These are phyloP conservation scores for Hylia prasina DNA, from an alignment of 2,113 vertebrate species.

Conservation along the genomic window DNA sequence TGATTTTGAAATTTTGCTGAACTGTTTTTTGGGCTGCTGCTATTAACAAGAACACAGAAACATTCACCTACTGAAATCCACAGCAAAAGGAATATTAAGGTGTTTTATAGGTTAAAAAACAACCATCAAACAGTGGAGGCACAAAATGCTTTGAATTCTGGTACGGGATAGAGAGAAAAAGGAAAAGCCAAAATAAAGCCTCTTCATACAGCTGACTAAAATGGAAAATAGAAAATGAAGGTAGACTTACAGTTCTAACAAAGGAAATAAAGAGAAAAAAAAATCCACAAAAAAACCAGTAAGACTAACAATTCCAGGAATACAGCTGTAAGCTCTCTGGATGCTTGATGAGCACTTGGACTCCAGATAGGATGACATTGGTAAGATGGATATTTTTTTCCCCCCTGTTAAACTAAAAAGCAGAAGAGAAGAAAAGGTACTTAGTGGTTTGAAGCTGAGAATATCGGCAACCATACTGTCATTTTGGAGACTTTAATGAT, in stretches of 20 bases:
- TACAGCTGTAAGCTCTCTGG: neutral
- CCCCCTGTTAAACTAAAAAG: neutral
- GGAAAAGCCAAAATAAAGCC: neutral
- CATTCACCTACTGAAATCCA: neutral
- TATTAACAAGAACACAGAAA: neutral
- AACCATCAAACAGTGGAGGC: neutral
- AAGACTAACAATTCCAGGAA: conserved; percentile 12
- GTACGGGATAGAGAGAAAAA: neutral
- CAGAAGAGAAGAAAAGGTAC: neutral
- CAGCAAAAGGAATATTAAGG: neutral
- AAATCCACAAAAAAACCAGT: too few species aligned
- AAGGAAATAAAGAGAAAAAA: neutral
- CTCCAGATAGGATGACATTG: neutral
- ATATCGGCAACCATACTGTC: neutral
- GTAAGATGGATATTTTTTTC: neutral
- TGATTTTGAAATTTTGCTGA: neutral
- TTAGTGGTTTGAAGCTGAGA: conserved; percentile 41
- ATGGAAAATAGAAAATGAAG: neutral
- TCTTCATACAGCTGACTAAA: neutral
- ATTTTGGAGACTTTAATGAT: neutral
- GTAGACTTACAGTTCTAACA: neutral
- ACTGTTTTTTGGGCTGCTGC: neutral
- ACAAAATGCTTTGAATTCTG: neutral
- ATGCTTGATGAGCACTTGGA: neutral
- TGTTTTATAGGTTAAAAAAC: neutral